These are phyloP conservation scores for Dusona sp. DNA, from an alignment of 2,888 invertebrate species.

Conservation along the genomic window DNA sequence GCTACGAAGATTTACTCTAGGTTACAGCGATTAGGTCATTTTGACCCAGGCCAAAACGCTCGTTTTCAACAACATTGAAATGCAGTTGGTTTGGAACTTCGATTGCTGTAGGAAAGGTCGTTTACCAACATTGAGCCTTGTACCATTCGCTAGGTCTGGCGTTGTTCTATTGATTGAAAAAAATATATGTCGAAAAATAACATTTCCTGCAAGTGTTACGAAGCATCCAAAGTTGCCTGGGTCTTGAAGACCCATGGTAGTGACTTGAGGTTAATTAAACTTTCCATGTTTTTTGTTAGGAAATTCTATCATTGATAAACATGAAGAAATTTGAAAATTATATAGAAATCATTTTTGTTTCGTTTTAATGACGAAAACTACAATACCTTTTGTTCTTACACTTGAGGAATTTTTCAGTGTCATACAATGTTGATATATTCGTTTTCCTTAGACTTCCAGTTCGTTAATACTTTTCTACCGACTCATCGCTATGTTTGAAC, in stretches of 20 bases:
- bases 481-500: background rate
- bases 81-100: background rate
- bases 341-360: no score
- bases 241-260: background rate
- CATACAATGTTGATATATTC: background rate
- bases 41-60: background rate
- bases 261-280: no score
- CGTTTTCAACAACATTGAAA: background rate
- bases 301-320: background rate
- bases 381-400: no score
- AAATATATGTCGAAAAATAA: no score
- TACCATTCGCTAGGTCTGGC: background rate
- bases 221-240: background rate
- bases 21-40: background rate
- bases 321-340: no score
- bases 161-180: no score
- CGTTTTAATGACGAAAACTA: no score
- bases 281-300: no score
- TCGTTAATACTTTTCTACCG: background rate
- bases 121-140: background rate
- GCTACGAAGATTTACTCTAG: background rate
- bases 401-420: conserved; percentile 7
- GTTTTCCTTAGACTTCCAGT: background rate
- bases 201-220: background rate
- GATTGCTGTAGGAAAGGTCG: background rate